phyloP scores from a whole-genome alignment of 2,113 vertebrate genomes.

The Bathybates hornii region DNA sequence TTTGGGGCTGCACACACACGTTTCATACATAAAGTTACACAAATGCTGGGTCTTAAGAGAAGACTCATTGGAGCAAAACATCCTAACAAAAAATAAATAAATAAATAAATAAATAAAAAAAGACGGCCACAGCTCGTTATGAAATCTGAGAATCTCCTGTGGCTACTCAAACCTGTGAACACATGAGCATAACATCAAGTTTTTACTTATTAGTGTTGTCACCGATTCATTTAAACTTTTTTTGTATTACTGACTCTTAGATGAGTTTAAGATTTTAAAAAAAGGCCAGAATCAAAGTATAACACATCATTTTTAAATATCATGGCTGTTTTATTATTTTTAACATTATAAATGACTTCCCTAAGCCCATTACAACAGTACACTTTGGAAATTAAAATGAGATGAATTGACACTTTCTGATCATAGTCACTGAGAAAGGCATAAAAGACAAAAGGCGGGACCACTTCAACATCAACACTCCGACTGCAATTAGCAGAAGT shows the following conservation, averaged over 20 bases:
- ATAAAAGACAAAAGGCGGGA: not conserved
- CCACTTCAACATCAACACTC: not conserved
- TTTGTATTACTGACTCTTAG: not conserved
- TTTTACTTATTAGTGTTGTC: not conserved
- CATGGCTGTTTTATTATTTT: not conserved
- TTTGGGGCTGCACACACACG: not conserved
- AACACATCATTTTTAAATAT: not conserved
- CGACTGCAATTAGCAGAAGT: not conserved
- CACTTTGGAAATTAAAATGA: not conserved
- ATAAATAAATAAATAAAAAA: rapidly evolving
- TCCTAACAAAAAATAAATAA: rapidly evolving
- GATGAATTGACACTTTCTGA: not conserved
- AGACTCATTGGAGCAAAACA: not conserved
- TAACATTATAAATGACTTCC: not conserved
- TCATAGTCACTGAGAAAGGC: not conserved
- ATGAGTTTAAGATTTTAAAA: rapidly evolving
- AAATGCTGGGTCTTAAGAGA: not conserved
- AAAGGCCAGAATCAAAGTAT: not conserved
- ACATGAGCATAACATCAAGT: not conserved
- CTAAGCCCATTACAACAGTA: not conserved
- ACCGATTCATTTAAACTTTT: rapidly evolving
- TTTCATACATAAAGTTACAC: not conserved
- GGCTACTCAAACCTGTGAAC: not conserved
- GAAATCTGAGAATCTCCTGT: not conserved
- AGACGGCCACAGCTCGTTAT: no score